These are phyloP conservation scores for Austrofundulus limnaeus DNA, from an alignment of 2,113 vertebrate genomes.

Conservation along the genomic window DNA sequence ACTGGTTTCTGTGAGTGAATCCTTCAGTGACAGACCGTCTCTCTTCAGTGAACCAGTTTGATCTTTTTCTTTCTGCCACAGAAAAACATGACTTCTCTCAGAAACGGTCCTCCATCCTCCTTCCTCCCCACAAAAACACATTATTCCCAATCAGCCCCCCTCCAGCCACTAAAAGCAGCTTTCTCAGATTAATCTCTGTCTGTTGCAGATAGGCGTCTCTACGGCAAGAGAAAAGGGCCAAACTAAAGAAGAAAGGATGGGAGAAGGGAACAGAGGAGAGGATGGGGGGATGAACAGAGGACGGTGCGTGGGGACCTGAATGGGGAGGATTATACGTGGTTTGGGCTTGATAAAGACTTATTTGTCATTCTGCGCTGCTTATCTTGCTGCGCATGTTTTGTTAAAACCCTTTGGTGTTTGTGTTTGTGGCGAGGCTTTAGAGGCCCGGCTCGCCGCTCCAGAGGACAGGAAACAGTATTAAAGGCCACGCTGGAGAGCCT, in stretches of 20 bases:
- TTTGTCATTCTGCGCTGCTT: conserved; percentile 75
- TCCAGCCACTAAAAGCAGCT: conserved; percentile 76
- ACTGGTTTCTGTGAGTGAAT: no score
- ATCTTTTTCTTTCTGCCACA: conserved; percentile 11
- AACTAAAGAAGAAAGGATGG: conserved; percentile 54
- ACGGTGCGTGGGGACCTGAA: conserved; percentile 47
- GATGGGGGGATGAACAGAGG: conserved; percentile 44
- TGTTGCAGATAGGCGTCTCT: conserved; percentile 59
- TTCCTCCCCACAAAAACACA: conserved; percentile 31
- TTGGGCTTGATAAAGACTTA: conserved; percentile 80
- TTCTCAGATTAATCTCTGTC: conserved; percentile 76
- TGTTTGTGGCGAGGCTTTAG: conserved; percentile 44
- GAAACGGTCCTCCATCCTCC: conserved; percentile 47
- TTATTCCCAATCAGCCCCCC: conserved; percentile 74
- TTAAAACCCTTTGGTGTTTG: conserved; percentile 53
- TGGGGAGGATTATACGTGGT: conserved; percentile 78
- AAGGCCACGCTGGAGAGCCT: conserved; percentile 16
- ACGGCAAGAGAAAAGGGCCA: conserved; percentile 39
- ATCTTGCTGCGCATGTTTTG: conserved; percentile 74
- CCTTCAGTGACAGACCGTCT: conserved; percentile 53
- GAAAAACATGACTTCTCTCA: conserved; percentile 52
- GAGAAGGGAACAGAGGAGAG: conserved; percentile 34
- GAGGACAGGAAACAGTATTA: conserved; percentile 54
- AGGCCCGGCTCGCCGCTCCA: conserved; percentile 45
- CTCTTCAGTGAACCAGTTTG: conserved; percentile 46